These are phyloP conservation scores for Synanthedon formicaeformis DNA, from an alignment of 2,888 invertebrate species.

Conservation along the genomic window DNA sequence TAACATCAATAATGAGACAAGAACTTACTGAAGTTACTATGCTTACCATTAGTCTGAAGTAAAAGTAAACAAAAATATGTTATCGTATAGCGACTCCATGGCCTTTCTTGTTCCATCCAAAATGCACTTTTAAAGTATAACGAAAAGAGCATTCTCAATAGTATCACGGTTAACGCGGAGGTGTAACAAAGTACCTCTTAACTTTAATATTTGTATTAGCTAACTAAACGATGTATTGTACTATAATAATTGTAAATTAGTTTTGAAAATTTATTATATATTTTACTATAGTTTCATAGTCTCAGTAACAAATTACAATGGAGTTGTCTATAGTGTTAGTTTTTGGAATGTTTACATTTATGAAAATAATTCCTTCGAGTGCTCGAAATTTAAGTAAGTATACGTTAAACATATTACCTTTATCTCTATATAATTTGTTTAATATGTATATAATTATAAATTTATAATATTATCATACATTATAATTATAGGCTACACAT, in stretches of 20 bases:
- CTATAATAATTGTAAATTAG: too few relatives aligned
- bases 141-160: constrained; percentile 34
- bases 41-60: too few relatives aligned
- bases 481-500: too few relatives aligned
- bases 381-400: background rate
- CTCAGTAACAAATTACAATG: background rate
- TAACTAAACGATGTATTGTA: background rate
- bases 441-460: too few relatives aligned
- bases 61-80: too few relatives aligned
- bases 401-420: too few relatives aligned
- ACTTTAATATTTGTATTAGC: background rate
- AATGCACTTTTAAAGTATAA: constrained; percentile 49
- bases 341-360: background rate
- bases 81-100: constrained; percentile 27
- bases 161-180: constrained; percentile 26
- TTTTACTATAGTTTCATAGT: background rate
- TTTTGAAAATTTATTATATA: too few relatives aligned
- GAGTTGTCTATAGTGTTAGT: background rate
- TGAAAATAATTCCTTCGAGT: background rate
- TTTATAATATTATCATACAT: too few relatives aligned
- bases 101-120: constrained; percentile 27
- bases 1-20: too few relatives aligned
- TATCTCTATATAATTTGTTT: too few relatives aligned
- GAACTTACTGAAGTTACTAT: too few relatives aligned
- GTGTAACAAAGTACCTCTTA: constrained; percentile 14